Percentiles rank a stretch among this genome's conserved stretches.
Evolutionary conservation across 2,797 vertebrate species (phyloP).

Genomic region (Manis pentadactyla): DNA sequence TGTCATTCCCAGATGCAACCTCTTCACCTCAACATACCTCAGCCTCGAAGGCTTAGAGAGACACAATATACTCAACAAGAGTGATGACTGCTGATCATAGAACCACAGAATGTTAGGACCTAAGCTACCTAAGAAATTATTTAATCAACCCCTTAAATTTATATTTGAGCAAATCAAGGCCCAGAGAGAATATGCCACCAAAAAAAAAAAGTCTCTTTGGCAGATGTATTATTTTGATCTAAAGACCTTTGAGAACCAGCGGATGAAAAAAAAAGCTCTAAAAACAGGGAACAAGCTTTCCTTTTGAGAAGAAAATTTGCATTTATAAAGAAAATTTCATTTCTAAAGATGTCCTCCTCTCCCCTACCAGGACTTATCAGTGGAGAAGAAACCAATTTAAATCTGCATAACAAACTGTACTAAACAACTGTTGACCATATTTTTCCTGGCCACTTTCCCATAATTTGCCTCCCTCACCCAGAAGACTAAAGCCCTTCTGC

Average conservation of each 20-base stretch:
- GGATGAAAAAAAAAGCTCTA: not conserved
- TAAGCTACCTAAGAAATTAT: not conserved
- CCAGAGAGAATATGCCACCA: not conserved
- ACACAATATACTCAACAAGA: not conserved
- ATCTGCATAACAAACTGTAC: not conserved
- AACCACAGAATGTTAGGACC: not conserved
- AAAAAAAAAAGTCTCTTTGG: not conserved
- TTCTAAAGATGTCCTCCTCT: not conserved
- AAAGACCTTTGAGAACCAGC: not conserved
- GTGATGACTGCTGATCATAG: not conserved
- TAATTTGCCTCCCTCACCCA: not conserved
- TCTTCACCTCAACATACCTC: not conserved
- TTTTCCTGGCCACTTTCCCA: not conserved
- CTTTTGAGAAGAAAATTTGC: not conserved
- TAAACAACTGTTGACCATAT: not conserved
- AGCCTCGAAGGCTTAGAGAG: not conserved
- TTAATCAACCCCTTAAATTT: not conserved
- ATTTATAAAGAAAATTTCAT: not conserved
- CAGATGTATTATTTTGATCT: not conserved
- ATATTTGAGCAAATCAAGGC: conserved; percentile 2
- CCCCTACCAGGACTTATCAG: not conserved
- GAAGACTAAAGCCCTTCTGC: not conserved
- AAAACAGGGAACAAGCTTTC: not conserved
- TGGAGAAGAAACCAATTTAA: not conserved
- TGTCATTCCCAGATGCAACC: not conserved